Evolutionary conservation across 2,797 vertebrate genomes (phyloP), one percentile per base, ranked within the genome.

Genomic region (Brotula barbata): DNA sequence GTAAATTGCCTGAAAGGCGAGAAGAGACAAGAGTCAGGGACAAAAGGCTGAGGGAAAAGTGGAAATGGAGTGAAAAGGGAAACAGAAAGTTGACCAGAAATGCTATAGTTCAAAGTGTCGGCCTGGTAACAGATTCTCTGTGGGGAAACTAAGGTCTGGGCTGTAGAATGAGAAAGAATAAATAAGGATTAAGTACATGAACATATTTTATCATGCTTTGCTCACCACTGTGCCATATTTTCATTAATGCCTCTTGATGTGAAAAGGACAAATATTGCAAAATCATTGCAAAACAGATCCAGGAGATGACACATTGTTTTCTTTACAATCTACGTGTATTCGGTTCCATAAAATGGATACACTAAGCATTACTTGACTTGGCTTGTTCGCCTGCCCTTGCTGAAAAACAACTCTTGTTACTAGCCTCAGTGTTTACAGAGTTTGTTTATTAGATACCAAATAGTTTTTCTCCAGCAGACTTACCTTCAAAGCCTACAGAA

Each of bases 41-140:
- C 79, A 86, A 85, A 85, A 67, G 78, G 21, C 70, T 75, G 68
- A 73, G 68, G 81, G 65, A 65, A 64, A 65, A 43, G 70, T 63
- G 68, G 56, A 52, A 84, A 80, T 74, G 71, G 73, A 45, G 73
- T 25, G 55, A 44, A 62, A 8, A 8, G 8, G 25, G 25, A 4
- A 4, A 28, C 45, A 41, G 52, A 50, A 57, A 50, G 36, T 1
- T 25, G 55, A 65, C 51, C 52, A 61, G 67, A 63, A 68, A 78
- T 76, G 71, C 70, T 61, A 45, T 62, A 75, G 73, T 50, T 62
- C 80, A 63, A 53, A 54, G 72, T 53, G 70, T 7, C 56, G 17
- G 51, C 56, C 16, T 17, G 61, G 55, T 59, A 57, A 22, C 16
- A 58, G 48, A 56, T 33, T 31, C 42, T 9, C 37, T 33, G 40